Percentiles rank a stretch among this genome's conserved stretches.
phyloP scores from a whole-genome alignment of 2,888 invertebrate species.

The Priocnemis perturbator region DNA sequence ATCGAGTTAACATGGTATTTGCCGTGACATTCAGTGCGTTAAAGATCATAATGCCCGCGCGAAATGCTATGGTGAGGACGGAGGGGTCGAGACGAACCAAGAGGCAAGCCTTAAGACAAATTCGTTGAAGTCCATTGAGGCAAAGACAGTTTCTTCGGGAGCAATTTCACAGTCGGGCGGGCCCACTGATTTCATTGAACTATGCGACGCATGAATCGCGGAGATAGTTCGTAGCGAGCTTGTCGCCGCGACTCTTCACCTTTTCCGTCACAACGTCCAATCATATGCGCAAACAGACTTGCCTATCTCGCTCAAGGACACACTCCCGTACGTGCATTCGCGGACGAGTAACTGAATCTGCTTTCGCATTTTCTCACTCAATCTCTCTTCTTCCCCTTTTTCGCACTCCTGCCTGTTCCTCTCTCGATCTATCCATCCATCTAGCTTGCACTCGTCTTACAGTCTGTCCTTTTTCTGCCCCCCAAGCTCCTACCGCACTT shows the following conservation, averaged over 20 bases:
- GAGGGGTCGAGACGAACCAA: too few species aligned
- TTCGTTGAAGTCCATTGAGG: constrained; percentile 23
- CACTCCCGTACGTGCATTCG: constrained; percentile 2
- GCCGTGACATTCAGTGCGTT: too few species aligned
- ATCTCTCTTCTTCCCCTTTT: neutral
- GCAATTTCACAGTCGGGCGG: constrained; percentile 52
- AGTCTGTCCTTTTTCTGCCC: constrained; percentile 20
- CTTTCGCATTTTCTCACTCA: neutral
- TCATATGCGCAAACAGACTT: constrained; percentile 22
- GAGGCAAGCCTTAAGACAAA: too few species aligned
- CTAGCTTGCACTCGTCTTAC: neutral
- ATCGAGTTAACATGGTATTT: too few species aligned
- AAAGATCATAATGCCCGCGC: too few species aligned
- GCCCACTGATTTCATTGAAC: constrained; percentile 55
- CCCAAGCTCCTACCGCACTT: constrained; percentile 6
- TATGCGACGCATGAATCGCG: constrained; percentile 51
- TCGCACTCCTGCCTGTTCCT: neutral
- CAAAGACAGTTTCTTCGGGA: constrained; percentile 21
- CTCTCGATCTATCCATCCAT: neutral
- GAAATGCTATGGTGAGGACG: too few species aligned
- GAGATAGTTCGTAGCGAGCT: constrained; percentile 48
- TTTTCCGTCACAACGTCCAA: constrained; percentile 13
- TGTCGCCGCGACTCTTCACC: constrained; percentile 30
- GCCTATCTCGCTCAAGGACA: constrained; percentile 7
- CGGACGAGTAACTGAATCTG: constrained; percentile 9